These are phyloP conservation scores for Mesocentrotus franciscanus DNA, from an alignment of 53 echinoderm and acorn worm genomes.

Conservation along the genomic window DNA sequence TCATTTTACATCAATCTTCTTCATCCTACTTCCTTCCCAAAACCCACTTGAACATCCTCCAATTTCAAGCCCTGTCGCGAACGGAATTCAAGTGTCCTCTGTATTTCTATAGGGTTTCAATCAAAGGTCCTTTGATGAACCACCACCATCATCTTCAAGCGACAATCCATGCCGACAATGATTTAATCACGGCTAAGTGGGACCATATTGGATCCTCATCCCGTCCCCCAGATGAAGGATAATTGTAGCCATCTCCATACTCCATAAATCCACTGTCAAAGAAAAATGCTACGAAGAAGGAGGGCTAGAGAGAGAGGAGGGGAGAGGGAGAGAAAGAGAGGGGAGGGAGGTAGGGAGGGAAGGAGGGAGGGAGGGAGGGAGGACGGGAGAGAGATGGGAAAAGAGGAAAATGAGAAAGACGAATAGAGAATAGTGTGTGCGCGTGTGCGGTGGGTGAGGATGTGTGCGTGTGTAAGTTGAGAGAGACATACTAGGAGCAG, in stretches of 20 bases:
- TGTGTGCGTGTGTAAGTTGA: no score
- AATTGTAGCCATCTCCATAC: slow-evolving; percentile 1
- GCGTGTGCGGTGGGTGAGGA: not conserved
- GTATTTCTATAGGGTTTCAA: not conserved
- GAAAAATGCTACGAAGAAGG: not conserved
- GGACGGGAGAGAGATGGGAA: not conserved
- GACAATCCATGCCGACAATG: slow-evolving; percentile 19
- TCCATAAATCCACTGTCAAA: not conserved
- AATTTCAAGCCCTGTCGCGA: slow-evolving; percentile 47
- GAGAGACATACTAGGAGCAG: no score
- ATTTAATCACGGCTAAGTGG: not conserved
- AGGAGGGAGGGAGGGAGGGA: not conserved
- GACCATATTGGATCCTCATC: slow-evolving; percentile 22
- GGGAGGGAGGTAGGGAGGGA: not conserved
- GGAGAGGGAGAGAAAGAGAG: not conserved
- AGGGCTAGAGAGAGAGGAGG: not conserved
- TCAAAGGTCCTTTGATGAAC: not conserved
- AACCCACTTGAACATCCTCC: not conserved
- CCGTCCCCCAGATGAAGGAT: not conserved
- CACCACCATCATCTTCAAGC: not conserved
- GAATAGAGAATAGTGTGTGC: not conserved
- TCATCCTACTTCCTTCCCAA: not conserved
- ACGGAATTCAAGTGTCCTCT: not conserved
- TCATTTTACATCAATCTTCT: not conserved
- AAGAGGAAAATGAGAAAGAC: not conserved